Evolutionary conservation across 2,797 vertebrate species (phyloP).

Genomic region (Squalus acanthias): DNA sequence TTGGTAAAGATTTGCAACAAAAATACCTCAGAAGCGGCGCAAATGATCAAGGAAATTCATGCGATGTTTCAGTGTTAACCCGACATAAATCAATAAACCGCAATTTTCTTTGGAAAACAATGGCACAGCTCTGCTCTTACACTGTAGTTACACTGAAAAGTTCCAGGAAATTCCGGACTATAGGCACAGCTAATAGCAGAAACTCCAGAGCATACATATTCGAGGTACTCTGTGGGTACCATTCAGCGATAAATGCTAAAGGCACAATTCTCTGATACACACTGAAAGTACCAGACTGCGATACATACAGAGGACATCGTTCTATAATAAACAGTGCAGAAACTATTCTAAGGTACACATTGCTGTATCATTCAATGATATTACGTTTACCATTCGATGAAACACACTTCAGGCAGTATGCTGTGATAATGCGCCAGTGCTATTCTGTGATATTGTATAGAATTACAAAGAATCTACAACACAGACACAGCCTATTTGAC

Average conservation of each 20-base stretch:
- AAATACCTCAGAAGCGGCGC: background rate
- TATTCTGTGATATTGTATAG: background rate
- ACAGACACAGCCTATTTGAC: background rate
- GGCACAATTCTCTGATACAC: background rate
- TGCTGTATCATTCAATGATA: too few relatives aligned
- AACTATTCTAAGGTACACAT: background rate
- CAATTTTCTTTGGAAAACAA: background rate
- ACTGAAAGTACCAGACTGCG: background rate
- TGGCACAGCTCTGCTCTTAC: background rate
- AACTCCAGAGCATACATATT: background rate
- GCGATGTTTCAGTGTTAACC: background rate
- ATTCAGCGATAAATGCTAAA: background rate
- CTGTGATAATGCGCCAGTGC: background rate
- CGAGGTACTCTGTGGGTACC: background rate
- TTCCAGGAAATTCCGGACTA: background rate
- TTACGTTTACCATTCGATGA: background rate
- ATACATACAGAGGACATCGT: background rate
- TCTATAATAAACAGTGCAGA: background rate
- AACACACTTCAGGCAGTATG: background rate
- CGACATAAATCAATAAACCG: background rate
- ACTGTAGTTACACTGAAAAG: background rate
- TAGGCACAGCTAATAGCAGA: background rate
- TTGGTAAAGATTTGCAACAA: background rate
- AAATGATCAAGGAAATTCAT: background rate
- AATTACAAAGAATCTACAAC: background rate